Evolutionary conservation across 2,113 vertebrate species (phyloP), one percentile per base, ranked within the genome.

Genomic region (Oreochromis niloticus): DNA sequence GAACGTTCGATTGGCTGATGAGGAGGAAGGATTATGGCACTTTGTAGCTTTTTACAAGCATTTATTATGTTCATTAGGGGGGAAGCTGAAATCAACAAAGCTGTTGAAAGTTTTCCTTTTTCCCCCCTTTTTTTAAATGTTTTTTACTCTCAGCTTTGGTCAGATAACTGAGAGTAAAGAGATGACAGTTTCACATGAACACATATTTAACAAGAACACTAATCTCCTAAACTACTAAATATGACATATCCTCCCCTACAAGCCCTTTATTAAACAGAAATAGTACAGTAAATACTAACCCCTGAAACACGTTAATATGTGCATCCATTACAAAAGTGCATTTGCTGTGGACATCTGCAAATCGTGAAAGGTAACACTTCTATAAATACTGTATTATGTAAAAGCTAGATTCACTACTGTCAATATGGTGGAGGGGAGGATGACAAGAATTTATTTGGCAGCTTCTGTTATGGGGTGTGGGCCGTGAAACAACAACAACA

Each of bases 401-500:
- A 80, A 73, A 57, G 83, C 4, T 54, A 43, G 56, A 34, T 36
- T 24, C 83, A 83, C 80, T 43, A 16, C 88, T 83, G 85, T 88
- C 89, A 50, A 71, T 86, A 86, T 17, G 78, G 73, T 54, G 7
- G 48, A n/a, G 27, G 61, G 48, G 34, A 88, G 3, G 78, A 75
- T 81, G 89, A 88, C 30, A 12, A 39, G 68, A 89, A 88, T 79
- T 78, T 4, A 43, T 81, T 61, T 90, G 87, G 90, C 92, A 88
- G 89, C 71, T 46, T 81, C 63, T 17, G 75, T 84, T 22, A 8
- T 36, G 41, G 59, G 43, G 16, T 68, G 12, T 59, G 30, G 57
- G 13, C 48, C 5, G n/a, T 3, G 32, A 55, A 48, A 85, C 41
- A 75, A 50, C 71, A 90, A 87, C 92, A 85, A 85, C 80, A 84